A percentile compares a stretch with the other conserved stretches of the same genome.
These are phyloP conservation scores for Drosophila atripex DNA, from an alignment of 2,888 invertebrate genomes.

Conservation along the genomic window DNA sequence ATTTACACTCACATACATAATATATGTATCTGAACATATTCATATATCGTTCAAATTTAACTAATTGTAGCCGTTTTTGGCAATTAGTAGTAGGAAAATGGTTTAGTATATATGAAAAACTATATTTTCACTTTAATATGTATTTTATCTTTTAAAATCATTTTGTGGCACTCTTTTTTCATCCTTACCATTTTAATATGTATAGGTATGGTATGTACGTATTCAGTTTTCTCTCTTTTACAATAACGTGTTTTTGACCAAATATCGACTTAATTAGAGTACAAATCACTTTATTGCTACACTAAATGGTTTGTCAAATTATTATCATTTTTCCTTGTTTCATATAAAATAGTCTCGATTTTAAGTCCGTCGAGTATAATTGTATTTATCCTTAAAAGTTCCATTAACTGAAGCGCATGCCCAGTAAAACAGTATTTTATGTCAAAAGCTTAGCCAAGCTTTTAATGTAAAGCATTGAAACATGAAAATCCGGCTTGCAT, in stretches of 20 bases:
- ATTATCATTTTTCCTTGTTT: slow-evolving; percentile 47
- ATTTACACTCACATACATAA: slow-evolving; percentile 25
- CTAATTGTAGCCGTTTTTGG: neutral
- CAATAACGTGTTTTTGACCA: slow-evolving; percentile 25
- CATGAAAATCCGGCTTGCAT: neutral
- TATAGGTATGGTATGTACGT: slow-evolving; percentile 14
- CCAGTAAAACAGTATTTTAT: slow-evolving; percentile 33
- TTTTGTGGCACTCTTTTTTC: slow-evolving; percentile 26
- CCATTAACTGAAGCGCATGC: slow-evolving; percentile 56
- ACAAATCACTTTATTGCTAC: slow-evolving; percentile 19
- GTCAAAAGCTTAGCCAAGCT: slow-evolving; percentile 57
- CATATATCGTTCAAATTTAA: neutral
- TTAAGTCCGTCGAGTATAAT: slow-evolving; percentile 70
- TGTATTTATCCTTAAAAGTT: slow-evolving; percentile 73
- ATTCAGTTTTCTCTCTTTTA: slow-evolving; percentile 17
- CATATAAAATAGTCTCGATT: slow-evolving; percentile 62
- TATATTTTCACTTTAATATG: neutral
- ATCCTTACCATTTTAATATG: slow-evolving; percentile 50
- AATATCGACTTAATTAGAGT: slow-evolving; percentile 2
- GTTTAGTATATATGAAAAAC: neutral
- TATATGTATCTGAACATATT: slow-evolving; percentile 17
- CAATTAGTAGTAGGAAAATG: neutral
- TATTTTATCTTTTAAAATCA: neutral
- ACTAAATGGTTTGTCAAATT: slow-evolving; percentile 23
- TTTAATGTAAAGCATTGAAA: slow-evolving; percentile 18